Evolutionary conservation across 2,113 vertebrate species (phyloP).

Genomic region (Rana temporaria): DNA sequence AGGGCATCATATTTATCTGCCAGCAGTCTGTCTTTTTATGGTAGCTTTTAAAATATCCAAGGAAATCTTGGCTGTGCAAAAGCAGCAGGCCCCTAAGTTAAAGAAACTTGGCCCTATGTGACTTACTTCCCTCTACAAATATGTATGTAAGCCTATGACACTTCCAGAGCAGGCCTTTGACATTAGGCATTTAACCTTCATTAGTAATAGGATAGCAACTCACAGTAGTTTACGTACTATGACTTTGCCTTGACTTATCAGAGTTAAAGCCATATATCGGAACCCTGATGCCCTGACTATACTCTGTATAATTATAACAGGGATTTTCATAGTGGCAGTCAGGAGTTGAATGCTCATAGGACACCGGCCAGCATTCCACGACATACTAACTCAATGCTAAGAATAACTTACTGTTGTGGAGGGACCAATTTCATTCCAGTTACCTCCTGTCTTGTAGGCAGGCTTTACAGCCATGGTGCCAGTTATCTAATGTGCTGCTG

Average conservation of each 20-base stretch:
- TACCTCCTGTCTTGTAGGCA: neutral
- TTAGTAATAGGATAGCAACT: neutral
- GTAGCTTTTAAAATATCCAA: too few species aligned
- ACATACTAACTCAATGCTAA: neutral
- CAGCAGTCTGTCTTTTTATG: too few species aligned
- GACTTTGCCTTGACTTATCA: slow-evolving; percentile 7
- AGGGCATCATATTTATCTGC: too few species aligned
- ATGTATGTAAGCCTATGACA: too few species aligned
- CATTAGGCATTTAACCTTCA: too few species aligned
- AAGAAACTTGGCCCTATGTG: too few species aligned
- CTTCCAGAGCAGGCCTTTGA: too few species aligned
- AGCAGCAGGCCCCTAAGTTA: too few species aligned
- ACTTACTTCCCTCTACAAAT: too few species aligned
- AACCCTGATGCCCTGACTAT: slow-evolving; percentile 7
- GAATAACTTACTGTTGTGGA: neutral
- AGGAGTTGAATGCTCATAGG: neutral
- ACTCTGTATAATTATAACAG: slow-evolving; percentile 24
- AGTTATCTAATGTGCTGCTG: too few species aligned
- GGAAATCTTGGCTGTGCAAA: too few species aligned
- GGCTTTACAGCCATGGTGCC: neutral
- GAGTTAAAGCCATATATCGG: slow-evolving; percentile 11
- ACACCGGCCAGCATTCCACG: slow-evolving; percentile 1
- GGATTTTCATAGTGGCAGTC: slow-evolving; percentile 1
- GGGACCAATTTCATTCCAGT: neutral
- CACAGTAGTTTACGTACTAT: slow-evolving; percentile 26